These are phyloP conservation scores for Alaudala cheleensis DNA, from an alignment of 2,113 vertebrate genomes.

Conservation along the genomic window DNA sequence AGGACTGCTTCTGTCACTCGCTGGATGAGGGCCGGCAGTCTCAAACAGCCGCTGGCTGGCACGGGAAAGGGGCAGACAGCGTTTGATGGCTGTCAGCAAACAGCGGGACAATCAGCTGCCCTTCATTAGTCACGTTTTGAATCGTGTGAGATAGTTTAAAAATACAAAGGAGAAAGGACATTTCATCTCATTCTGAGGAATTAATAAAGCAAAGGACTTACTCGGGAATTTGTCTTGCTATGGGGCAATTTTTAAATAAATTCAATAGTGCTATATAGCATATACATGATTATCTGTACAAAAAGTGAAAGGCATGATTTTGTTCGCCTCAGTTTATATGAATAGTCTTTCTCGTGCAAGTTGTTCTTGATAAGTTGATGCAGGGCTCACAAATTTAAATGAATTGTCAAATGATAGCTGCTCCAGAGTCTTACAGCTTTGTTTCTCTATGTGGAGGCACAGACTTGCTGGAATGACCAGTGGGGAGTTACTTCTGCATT, in stretches of 20 bases:
- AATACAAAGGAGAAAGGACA: not conserved
- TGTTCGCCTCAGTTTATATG: not conserved
- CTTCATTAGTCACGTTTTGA: not conserved
- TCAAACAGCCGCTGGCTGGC: not conserved
- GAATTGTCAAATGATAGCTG: not conserved
- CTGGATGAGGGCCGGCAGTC: not conserved
- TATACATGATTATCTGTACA: not conserved
- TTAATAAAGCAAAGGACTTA: not conserved
- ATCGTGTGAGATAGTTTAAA: not conserved
- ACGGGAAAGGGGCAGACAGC: not conserved
- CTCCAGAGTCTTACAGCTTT: not conserved
- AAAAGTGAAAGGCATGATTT: not conserved
- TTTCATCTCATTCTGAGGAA: not conserved
- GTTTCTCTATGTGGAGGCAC: not conserved
- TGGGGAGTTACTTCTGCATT: not conserved
- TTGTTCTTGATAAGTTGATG: not conserved
- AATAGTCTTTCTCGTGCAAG: not conserved
- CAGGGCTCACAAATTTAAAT: not conserved
- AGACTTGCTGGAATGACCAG: not conserved
- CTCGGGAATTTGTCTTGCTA: not conserved
- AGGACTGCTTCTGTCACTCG: rapidly evolving
- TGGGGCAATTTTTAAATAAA: not conserved
- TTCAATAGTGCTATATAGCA: not conserved
- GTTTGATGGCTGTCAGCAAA: not conserved
- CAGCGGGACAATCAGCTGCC: rapidly evolving